Conservation (phyloP, 2,113 vertebrate genomes). For the Trichechus manatus region DNA sequence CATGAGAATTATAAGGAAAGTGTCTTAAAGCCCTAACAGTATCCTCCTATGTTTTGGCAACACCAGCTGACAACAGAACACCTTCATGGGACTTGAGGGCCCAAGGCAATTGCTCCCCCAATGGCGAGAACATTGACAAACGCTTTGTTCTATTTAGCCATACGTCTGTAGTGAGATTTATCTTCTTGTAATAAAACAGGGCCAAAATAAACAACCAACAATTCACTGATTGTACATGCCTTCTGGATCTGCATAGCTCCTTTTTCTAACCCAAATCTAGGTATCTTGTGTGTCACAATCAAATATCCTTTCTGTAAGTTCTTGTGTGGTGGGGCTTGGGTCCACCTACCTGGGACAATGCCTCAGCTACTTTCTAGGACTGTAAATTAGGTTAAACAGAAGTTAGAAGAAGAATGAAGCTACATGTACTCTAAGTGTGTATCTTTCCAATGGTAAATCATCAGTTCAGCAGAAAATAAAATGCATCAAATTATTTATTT, state of each 20-base stretch:
- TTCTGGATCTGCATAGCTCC: not conserved
- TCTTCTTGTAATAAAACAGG: not conserved
- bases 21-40: not conserved
- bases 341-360: not conserved
- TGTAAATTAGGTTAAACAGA: not conserved
- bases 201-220: too few species aligned
- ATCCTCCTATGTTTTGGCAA: not conserved
- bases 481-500: not conserved
- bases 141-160: not conserved
- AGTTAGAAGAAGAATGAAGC: not conserved
- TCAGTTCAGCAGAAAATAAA: not conserved
- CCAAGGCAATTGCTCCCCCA: accelerated
- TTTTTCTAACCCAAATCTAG: not conserved
- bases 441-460: not conserved
- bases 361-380: not conserved
- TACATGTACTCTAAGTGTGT: not conserved
- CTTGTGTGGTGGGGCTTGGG: not conserved
- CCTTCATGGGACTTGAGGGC: not conserved
- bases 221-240: not conserved
- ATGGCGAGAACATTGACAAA: not conserved
- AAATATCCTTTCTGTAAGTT: not conserved
- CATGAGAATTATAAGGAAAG: not conserved
- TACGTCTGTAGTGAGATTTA: not conserved
- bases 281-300: not conserved
- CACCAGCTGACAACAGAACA: not conserved